phyloP scores from a whole-genome alignment of 2,888 invertebrate genomes.

The Synanthedon andrenaeformis region DNA sequence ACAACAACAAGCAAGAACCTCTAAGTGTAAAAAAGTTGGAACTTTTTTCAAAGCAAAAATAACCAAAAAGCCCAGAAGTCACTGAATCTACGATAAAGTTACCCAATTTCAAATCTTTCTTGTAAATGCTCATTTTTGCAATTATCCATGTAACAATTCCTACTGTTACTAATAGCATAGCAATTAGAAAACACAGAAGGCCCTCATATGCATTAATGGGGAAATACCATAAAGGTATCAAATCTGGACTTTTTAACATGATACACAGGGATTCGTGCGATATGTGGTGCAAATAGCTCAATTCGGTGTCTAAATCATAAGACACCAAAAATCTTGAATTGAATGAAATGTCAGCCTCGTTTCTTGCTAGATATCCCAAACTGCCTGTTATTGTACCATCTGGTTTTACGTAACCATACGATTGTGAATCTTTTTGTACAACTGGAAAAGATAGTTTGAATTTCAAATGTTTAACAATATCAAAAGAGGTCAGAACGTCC shows the following conservation, averaged over 20 bases:
- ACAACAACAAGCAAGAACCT: slow-evolving; percentile 20
- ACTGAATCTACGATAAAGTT: slow-evolving; percentile 15
- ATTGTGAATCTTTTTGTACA: slow-evolving; percentile 9
- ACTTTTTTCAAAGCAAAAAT: slow-evolving; percentile 13
- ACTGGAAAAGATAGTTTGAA: slow-evolving; percentile 18
- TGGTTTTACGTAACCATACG: slow-evolving; percentile 18
- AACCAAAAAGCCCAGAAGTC: slow-evolving; percentile 22
- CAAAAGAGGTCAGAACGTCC: slow-evolving; percentile 32
- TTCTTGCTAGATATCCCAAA: slow-evolving; percentile 22
- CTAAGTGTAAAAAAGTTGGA: slow-evolving; percentile 16
- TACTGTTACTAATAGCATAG: slow-evolving; percentile 7
- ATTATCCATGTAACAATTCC: slow-evolving; percentile 22
- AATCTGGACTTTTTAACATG: slow-evolving; percentile 16
- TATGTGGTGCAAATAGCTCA: slow-evolving; percentile 22
- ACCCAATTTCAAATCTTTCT: slow-evolving; percentile 1
- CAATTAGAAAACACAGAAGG: slow-evolving; percentile 11
- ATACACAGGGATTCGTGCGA: slow-evolving; percentile 26
- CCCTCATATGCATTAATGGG: slow-evolving; percentile 10
- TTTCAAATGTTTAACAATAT: slow-evolving; percentile 22
- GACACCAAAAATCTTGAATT: slow-evolving; percentile 34
- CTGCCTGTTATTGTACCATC: slow-evolving; percentile 18
- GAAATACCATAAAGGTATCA: slow-evolving; percentile 30
- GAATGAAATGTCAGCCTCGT: slow-evolving; percentile 34
- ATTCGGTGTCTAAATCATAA: slow-evolving; percentile 15
- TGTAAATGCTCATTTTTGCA: slow-evolving; percentile 8